Base-by-base conservation (phyloP, 1,140 invertebrate genomes). In the Globodera rostochiensis region DNA sequence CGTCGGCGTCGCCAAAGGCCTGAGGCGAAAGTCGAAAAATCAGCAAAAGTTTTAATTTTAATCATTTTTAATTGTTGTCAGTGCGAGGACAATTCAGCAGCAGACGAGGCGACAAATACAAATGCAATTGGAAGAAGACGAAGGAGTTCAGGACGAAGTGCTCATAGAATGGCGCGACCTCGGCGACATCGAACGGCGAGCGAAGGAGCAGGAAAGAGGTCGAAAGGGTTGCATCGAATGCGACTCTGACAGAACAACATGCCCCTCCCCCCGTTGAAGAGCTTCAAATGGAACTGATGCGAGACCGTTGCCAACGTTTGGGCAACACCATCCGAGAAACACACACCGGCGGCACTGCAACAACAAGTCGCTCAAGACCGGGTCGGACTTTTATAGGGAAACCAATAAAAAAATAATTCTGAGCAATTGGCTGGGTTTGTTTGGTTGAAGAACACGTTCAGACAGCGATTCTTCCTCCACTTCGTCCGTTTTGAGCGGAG, bases 261-360 rank as follows among this genome's bases (percentile, higher is more conserved):
- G 5, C 6, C 6, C 50, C 6, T 3, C 7, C 50, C 19, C 13
- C 19, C 49, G 6, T 21, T 83, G 13, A 49, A 83, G 82, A 83
- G 70, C 80, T 83, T 19, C 82, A 67, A 75, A 81, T 83, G 64
- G 82, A 83, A 77, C n/a, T 84, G n/a, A 83, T 84, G 82, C 64
- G n/a, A 9, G 36, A 57, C 36, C 81, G 64, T 19, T 53, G 81
- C 25, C 79, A 82, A 15, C 74, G 81, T 21, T 36, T 81, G 78
- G 45, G 36, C 11, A 64, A 64, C 57, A 19, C 57, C 57, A 19
- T 6, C 57, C 50, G 46, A 79, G 57, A 6, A n/a, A 19, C n/a
- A 19, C 50, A 67, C 15, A 13, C n/a, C 9, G 60, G 45, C 64
- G 50, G 19, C 21, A 49, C 64, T 77, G 13, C n/a, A 36, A 47